Evolutionary conservation across 2,797 vertebrate species (phyloP), one percentile per base, ranked within the genome.

Genomic region (Parauchenoglanis punctatus): DNA sequence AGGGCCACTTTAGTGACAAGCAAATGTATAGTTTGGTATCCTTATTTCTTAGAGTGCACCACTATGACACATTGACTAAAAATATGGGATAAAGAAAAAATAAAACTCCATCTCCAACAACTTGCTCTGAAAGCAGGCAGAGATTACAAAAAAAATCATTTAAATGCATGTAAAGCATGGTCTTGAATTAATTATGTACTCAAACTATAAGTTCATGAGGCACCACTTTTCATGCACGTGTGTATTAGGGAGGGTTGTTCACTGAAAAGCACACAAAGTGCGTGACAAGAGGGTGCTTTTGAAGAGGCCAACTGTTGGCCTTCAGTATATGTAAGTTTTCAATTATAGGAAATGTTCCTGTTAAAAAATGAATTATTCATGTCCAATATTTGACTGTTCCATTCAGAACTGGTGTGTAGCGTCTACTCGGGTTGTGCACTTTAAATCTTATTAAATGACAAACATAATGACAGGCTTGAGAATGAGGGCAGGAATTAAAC

Each of bases 321-420:
- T 59, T 58, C 52, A 84, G 83, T 67, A 68, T 54, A 68, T 31
- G 68, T 13, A 54, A 1, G 81, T 54, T 83, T 83, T 83, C 81
- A 31, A 83, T 83, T 83, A 83, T 2, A 18, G n/a, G 61, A 46
- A 61, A 61, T 63, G 31, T 35, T 73, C 52, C 44, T 13, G 2
- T 72, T 72, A 70, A 72, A 84, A 72, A 58, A 56, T 58, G 68
- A 84, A 84, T 84, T 73, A 84, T 84, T 73, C 83, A 84, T 84
- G 44, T 73, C 40, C 11, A 20, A 61, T 63, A 52, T 61, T 76
- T 61, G 35, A 52, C 84, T 75, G 54, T 7, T 85, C 40, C 68
- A 58, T 76, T 68, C 28, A 58, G 58, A 70, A 59, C 78, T 82
- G 40, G 46, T 73, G 63, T 49, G 31, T 40, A 28, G 25, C 63